phyloP scores from a whole-genome alignment of 2,113 vertebrate species.

The Anguilla japonica region DNA sequence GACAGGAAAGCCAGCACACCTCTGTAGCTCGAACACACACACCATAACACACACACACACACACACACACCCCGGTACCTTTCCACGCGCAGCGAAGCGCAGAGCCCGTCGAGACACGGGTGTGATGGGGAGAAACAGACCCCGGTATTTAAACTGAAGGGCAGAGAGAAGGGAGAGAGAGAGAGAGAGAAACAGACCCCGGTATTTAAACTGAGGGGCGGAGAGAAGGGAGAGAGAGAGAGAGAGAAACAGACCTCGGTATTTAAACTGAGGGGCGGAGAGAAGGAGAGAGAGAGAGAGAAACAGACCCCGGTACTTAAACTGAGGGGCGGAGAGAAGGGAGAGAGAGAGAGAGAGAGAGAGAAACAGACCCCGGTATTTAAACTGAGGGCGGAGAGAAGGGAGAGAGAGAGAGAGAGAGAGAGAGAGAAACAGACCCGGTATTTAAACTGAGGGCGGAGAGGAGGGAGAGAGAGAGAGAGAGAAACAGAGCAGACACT shows the following conservation, averaged over 20 bases:
- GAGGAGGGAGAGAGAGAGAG: constrained; percentile 3
- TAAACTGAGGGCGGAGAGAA: constrained; percentile 60
- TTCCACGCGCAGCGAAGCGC: constrained; percentile 68
- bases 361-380: constrained; percentile 74
- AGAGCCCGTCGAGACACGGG: constrained; percentile 66
- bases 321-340: no score
- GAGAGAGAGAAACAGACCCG: constrained; percentile 67
- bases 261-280: constrained; percentile 66
- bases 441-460: constrained; percentile 69
- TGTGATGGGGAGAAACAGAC: constrained; percentile 72
- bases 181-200: neutral
- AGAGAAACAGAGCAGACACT: no score
- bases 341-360: constrained; percentile 41
- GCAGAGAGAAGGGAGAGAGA: constrained; percentile 20
- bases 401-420: constrained; percentile 8
- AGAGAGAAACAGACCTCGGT: constrained; percentile 53
- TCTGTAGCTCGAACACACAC: neutral
- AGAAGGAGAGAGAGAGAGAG: constrained; percentile 5
- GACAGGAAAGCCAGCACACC: neutral
- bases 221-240: no score
- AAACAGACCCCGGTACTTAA: no score
- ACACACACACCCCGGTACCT: constrained; percentile 60
- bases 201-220: no score
- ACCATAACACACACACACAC: constrained; percentile 3
- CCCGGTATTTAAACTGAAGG: constrained; percentile 73